Evolutionary conservation across 2,797 vertebrate genomes (phyloP).

Genomic region (Heteromormyrus szaboi): DNA sequence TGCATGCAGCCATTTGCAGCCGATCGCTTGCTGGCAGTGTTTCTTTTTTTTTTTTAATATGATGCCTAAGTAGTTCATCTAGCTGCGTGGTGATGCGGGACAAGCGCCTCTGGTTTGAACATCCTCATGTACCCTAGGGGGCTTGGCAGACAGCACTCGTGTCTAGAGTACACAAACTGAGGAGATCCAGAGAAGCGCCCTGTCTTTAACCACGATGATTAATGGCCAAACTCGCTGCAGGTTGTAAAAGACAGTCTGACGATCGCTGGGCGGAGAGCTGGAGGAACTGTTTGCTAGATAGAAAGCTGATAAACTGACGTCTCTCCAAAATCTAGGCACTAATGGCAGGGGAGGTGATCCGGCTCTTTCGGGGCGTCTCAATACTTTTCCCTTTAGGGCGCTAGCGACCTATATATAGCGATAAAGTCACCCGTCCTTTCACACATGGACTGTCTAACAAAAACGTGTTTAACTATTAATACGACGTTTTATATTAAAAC

Average conservation of each 20-base stretch:
- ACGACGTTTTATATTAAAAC: background rate
- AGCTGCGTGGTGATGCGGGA: background rate
- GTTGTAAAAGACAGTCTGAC: constrained; percentile 42
- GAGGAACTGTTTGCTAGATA: constrained; percentile 53
- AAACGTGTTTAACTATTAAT: background rate
- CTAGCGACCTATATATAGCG: constrained; percentile 2
- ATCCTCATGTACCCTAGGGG: background rate
- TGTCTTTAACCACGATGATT: constrained; percentile 36
- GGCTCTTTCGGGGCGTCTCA: constrained; percentile 44
- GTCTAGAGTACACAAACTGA: constrained; percentile 10
- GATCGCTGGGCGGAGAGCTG: constrained; percentile 24
- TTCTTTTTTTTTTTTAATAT: background rate
- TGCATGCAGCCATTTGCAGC: background rate
- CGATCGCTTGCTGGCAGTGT: background rate
- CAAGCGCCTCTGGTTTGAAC: background rate
- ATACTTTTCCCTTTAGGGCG: constrained; percentile 29
- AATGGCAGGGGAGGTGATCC: constrained; percentile 44
- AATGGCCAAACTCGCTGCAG: constrained; percentile 39
- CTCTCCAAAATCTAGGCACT: constrained; percentile 29
- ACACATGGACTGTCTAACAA: background rate
- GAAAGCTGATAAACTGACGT: constrained; percentile 53
- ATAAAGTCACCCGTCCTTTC: background rate
- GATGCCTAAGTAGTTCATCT: background rate
- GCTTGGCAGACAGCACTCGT: background rate
- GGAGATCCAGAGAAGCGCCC: constrained; percentile 18